These are phyloP conservation scores for Drosophila paramelanica DNA, from an alignment of 2,888 invertebrate species.

Conservation along the genomic window DNA sequence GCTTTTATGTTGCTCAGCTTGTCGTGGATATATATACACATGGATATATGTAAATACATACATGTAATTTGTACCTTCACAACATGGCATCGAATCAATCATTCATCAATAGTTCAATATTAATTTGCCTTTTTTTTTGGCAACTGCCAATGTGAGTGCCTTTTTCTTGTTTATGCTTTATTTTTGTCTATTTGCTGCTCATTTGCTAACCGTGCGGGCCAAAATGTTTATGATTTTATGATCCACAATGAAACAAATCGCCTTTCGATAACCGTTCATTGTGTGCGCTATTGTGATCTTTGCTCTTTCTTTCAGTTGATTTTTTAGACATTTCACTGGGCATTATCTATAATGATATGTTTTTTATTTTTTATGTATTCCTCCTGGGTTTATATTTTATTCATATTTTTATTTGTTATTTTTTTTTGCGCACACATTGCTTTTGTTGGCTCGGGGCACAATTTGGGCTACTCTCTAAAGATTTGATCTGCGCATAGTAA, in stretches of 20 bases:
- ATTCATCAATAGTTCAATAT: constrained; percentile 39
- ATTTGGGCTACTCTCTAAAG: constrained; percentile 59
- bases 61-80: constrained; percentile 8
- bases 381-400: constrained; percentile 10
- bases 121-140: constrained; percentile 24
- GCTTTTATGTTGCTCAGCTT: constrained; percentile 3
- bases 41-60: too few relatives aligned
- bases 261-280: constrained; percentile 64
- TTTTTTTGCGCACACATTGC: constrained; percentile 18
- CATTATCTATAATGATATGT: too few relatives aligned
- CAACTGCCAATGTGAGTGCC: constrained; percentile 21
- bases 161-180: constrained; percentile 7
- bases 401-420: constrained; percentile 4
- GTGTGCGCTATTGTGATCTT: constrained; percentile 56
- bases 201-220: constrained; percentile 32
- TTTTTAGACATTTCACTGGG: constrained; percentile 43
- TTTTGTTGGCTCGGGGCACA: constrained; percentile 47
- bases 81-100: constrained; percentile 39
- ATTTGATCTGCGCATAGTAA: constrained; percentile 18
- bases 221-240: constrained; percentile 37
- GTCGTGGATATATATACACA: background rate
- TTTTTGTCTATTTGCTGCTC: constrained; percentile 28
- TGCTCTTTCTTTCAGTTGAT: constrained; percentile 8
- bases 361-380: constrained; percentile 2
- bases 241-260: constrained; percentile 46